Percentiles rank a stretch among this genome's conserved stretches.
Conservation (phyloP, 2,797 vertebrate genomes). For the Alauda arvensis region DNA sequence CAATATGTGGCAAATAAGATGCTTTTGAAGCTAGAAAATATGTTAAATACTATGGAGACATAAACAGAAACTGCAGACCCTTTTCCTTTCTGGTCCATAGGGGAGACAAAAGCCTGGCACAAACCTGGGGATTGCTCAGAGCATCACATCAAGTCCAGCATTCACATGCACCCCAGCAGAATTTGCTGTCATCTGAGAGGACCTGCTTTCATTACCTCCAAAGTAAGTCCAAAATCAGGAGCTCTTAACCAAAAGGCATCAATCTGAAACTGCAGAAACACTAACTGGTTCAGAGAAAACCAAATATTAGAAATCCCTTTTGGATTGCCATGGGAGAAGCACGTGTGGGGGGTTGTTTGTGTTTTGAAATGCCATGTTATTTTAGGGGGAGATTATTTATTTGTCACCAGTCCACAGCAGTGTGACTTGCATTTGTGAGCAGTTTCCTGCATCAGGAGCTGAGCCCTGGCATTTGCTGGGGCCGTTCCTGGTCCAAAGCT, state of each 20-base stretch:
- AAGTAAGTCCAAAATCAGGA: background rate
- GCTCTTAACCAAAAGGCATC: background rate
- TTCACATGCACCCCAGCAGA: background rate
- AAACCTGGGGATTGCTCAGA: background rate
- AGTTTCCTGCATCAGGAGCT: background rate
- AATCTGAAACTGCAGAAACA: background rate
- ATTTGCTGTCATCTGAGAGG: background rate
- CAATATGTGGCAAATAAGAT: background rate
- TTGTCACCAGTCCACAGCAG: background rate
- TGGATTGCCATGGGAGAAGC: background rate
- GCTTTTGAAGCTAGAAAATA: background rate
- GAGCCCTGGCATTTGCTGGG: fast-evolving
- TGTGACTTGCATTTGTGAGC: background rate
- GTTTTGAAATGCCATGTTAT: background rate
- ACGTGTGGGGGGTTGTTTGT: fast-evolving
- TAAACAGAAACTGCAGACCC: background rate
- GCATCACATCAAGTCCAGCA: background rate
- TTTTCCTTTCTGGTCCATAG: background rate
- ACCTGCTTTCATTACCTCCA: background rate
- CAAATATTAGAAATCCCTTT: background rate
- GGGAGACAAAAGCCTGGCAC: background rate
- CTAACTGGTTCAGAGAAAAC: background rate
- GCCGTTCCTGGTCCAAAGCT: background rate
- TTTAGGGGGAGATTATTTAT: background rate
- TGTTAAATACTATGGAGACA: background rate